These are phyloP conservation scores for Caenorhabditis angaria DNA, from an alignment of 2,888 invertebrate genomes.

Conservation along the genomic window DNA sequence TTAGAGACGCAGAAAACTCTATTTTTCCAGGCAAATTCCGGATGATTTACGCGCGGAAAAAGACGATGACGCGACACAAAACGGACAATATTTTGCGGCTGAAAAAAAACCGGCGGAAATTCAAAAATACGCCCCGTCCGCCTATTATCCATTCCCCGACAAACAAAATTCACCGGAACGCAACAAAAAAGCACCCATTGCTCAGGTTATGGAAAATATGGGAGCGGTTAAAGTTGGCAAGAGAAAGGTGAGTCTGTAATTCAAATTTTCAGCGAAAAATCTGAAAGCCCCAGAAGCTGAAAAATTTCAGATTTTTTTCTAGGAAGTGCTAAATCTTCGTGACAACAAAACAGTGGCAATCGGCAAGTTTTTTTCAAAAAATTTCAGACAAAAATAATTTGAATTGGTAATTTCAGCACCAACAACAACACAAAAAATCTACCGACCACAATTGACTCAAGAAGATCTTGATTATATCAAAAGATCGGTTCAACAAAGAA, in stretches of 20 bases:
- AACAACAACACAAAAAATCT: no score
- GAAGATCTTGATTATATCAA: slow-evolving; percentile 37
- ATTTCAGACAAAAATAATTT: no score
- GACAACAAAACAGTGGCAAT: slow-evolving; percentile 15
- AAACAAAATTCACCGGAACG: not conserved
- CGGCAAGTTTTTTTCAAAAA: slow-evolving; percentile 11
- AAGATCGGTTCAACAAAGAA: slow-evolving; percentile 40
- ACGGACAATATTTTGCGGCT: no score
- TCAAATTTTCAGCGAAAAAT: not conserved
- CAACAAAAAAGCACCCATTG: not conserved
- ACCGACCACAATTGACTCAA: slow-evolving; percentile 33
- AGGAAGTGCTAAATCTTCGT: slow-evolving; percentile 15
- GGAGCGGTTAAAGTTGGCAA: not conserved
- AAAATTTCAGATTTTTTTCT: not conserved
- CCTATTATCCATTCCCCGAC: not conserved
- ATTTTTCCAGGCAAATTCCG: no score
- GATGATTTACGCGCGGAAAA: no score
- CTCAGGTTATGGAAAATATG: not conserved
- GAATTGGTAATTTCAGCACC: slow-evolving; percentile 28
- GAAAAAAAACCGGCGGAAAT: no score
- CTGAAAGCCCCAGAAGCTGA: no score
- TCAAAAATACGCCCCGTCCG: not conserved
- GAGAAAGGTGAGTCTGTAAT: not conserved
- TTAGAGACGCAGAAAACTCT: not conserved
- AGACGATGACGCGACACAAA: no score